These are phyloP conservation scores for Python bivittatus DNA, from an alignment of 2,113 vertebrate genomes.

Conservation along the genomic window DNA sequence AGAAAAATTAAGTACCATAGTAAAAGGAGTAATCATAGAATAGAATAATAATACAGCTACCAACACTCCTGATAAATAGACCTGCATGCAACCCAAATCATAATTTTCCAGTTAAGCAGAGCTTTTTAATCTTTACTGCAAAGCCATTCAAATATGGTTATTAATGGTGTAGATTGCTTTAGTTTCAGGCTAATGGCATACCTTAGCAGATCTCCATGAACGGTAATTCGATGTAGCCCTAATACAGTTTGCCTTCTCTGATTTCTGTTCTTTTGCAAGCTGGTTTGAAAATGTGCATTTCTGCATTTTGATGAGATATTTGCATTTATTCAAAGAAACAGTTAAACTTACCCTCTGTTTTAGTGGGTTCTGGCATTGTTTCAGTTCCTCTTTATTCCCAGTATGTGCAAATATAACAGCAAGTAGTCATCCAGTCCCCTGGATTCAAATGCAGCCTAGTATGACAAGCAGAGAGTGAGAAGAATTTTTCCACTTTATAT, in stretches of 20 bases:
- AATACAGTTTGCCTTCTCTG: neutral
- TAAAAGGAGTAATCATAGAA: neutral
- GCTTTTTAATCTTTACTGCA: conserved; percentile 3
- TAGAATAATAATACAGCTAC: neutral
- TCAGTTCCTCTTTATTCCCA: conserved; percentile 70
- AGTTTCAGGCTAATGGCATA: neutral
- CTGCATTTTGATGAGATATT: accelerated
- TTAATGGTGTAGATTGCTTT: neutral
- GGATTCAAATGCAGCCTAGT: conserved; percentile 65
- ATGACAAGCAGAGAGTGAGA: conserved; percentile 72
- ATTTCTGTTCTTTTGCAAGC: neutral
- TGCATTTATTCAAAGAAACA: neutral
- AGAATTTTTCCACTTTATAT: conserved; percentile 75
- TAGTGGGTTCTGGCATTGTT: conserved; percentile 81
- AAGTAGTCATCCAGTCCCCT: conserved; percentile 67
- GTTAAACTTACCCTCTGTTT: conserved; percentile 76
- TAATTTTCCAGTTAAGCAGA: neutral
- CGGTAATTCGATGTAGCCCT: neutral
- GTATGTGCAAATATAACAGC: conserved; percentile 52
- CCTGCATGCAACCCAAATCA: neutral
- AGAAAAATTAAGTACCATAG: neutral
- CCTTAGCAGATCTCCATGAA: accelerated
- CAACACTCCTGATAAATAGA: neutral
- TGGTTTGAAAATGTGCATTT: conserved; percentile 5
- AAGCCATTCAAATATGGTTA: neutral